Percentiles rank a stretch among this genome's conserved stretches.
phyloP scores from a whole-genome alignment of 2,888 invertebrate species.

The Lithophane ornitopus region DNA sequence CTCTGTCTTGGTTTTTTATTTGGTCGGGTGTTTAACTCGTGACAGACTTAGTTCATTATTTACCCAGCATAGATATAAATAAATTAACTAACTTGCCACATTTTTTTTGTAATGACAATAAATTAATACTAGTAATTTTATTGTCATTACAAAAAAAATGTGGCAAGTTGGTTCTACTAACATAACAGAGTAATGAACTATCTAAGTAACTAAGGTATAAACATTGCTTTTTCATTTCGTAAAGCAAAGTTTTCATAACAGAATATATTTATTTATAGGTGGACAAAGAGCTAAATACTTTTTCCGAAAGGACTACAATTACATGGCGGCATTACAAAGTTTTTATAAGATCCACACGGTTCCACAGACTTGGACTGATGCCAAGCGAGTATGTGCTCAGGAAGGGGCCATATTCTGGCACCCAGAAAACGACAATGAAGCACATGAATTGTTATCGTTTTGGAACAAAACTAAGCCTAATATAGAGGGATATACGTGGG shows the following conservation, averaged over 20 bases:
- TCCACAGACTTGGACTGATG: conserved; percentile 77
- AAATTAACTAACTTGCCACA: no score
- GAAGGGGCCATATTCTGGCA: conserved; percentile 81
- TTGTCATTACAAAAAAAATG: no score
- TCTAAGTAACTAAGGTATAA: no score
- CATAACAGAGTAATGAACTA: no score
- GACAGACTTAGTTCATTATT: no score
- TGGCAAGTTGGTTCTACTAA: no score
- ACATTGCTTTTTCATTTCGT: neutral
- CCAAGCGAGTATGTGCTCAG: conserved; percentile 73
- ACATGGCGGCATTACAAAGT: conserved; percentile 73
- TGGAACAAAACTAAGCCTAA: conserved; percentile 72
- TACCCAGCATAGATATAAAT: no score
- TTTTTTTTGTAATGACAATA: no score
- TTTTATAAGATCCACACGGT: conserved; percentile 83
- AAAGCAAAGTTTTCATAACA: neutral
- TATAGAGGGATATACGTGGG: conserved; percentile 70
- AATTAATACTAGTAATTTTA: no score
- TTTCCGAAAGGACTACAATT: conserved; percentile 82
- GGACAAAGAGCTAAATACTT: conserved; percentile 74
- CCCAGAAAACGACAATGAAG: conserved; percentile 77
- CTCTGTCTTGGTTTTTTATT: no score
- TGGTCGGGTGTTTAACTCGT: no score
- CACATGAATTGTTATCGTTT: conserved; percentile 65
- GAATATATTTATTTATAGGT: conserved; percentile 65